Evolutionary conservation across 2,113 vertebrate species (phyloP).

Genomic region (Colius striatus): DNA sequence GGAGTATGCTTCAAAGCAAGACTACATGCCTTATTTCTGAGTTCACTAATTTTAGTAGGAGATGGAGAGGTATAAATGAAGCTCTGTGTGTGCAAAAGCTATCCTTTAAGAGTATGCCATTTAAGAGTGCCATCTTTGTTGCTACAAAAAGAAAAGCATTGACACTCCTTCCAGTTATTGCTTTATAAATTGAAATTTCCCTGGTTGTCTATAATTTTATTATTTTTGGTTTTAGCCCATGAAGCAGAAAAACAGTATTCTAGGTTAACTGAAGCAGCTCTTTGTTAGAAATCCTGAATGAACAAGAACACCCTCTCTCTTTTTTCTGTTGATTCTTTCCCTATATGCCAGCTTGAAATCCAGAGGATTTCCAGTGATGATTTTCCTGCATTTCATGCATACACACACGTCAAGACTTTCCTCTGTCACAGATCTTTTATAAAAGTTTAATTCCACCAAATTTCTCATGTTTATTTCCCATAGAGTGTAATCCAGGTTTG

Average conservation of each 20-base stretch:
- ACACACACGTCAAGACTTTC: not conserved
- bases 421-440: not conserved
- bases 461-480: not conserved
- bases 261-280: not conserved
- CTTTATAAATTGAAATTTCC: not conserved
- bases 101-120: not conserved
- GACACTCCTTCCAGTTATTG: not conserved
- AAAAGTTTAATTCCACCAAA: conserved; percentile 20
- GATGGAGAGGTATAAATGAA: not conserved
- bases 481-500: conserved; percentile 6
- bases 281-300: conserved; percentile 17
- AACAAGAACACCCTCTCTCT: not conserved
- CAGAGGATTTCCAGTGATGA: not conserved
- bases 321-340: not conserved
- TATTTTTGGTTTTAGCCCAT: not conserved
- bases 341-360: not conserved
- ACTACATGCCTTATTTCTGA: not conserved
- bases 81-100: not conserved
- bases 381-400: not conserved
- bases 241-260: not conserved
- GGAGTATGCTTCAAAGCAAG: not conserved
- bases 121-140: not conserved
- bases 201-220: not conserved
- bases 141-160: not conserved
- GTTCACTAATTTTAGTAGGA: conserved; percentile 10